A percentile compares a stretch with the other conserved stretches of the same genome.
Evolutionary conservation across 1,140 invertebrate species (phyloP).

Genomic region (Drosophila bocqueti): DNA sequence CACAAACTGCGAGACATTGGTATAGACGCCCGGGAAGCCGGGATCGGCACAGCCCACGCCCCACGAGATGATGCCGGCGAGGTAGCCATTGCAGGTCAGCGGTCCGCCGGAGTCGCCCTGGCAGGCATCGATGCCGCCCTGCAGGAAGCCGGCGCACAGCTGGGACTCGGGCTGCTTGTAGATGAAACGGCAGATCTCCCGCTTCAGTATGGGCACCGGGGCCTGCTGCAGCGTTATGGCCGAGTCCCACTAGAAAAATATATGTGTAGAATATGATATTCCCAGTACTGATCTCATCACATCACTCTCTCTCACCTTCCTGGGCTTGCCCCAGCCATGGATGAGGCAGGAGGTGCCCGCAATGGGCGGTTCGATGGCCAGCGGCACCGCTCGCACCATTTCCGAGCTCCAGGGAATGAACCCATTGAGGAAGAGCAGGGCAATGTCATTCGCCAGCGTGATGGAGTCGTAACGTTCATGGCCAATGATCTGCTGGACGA

Average conservation of each 20-base stretch:
- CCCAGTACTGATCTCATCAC: accelerated
- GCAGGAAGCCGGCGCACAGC: constrained; percentile 67
- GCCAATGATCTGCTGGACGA: constrained; percentile 44
- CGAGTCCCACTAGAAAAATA: constrained; percentile 12
- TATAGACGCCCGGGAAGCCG: constrained; percentile 89
- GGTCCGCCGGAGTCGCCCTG: constrained; percentile 87
- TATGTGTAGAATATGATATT: not conserved
- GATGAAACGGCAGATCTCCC: constrained; percentile 32
- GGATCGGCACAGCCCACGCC: constrained; percentile 88
- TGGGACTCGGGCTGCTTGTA: constrained; percentile 48
- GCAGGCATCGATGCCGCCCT: constrained; percentile 69
- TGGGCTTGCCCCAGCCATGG: constrained; percentile 57
- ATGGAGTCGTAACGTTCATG: constrained; percentile 20
- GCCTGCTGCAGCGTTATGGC: constrained; percentile 32
- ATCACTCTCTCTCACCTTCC: not conserved
- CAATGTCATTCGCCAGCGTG: constrained; percentile 63
- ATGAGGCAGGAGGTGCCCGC: constrained; percentile 48
- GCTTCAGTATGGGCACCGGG: constrained; percentile 43
- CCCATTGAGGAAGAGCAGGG: constrained; percentile 54
- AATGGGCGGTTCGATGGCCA: not conserved
- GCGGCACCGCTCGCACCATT: constrained; percentile 1
- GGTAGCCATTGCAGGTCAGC: constrained; percentile 85
- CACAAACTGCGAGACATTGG: constrained; percentile 87
- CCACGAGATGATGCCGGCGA: constrained; percentile 90
- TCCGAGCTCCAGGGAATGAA: constrained; percentile 17